phyloP scores from a whole-genome alignment of 2,888 invertebrate genomes.

The Euphydryas editha region DNA sequence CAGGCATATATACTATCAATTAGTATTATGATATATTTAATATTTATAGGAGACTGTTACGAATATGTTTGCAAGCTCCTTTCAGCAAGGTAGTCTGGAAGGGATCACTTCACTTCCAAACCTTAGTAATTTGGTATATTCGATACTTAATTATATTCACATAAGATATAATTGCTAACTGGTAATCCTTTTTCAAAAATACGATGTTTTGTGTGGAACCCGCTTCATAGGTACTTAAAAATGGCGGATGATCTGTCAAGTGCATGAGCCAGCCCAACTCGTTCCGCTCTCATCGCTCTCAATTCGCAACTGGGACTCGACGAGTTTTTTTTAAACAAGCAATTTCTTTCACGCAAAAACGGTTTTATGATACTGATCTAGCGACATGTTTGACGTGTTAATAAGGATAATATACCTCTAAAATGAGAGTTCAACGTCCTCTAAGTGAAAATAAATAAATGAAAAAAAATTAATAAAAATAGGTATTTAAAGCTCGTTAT shows the following conservation, averaged over 20 bases:
- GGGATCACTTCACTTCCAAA: too few species aligned
- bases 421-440: slow-evolving; percentile 32
- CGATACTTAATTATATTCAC: background rate
- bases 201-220: slow-evolving; percentile 25
- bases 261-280: slow-evolving; percentile 40
- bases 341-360: slow-evolving; percentile 37
- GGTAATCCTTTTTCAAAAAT: background rate
- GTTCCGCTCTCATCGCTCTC: slow-evolving; percentile 42
- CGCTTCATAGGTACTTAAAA: slow-evolving; percentile 37
- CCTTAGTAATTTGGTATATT: too few species aligned
- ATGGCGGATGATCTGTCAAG: slow-evolving; percentile 43
- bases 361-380: slow-evolving; percentile 34
- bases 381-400: slow-evolving; percentile 34
- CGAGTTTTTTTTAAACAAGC: slow-evolving; percentile 40
- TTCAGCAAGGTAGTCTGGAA: too few species aligned
- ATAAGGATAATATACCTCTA: slow-evolving; percentile 23
- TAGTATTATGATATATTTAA: too few species aligned
- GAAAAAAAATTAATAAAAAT: too few species aligned
- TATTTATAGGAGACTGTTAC: too few species aligned
- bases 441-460: background rate
- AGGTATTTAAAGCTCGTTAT: background rate
- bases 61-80: too few species aligned
- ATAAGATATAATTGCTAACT: slow-evolving; percentile 1
- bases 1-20: background rate
- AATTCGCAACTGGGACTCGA: slow-evolving; percentile 36